These are phyloP conservation scores for Cantharis flavilabris DNA, from an alignment of 2,888 invertebrate species.

Conservation along the genomic window DNA sequence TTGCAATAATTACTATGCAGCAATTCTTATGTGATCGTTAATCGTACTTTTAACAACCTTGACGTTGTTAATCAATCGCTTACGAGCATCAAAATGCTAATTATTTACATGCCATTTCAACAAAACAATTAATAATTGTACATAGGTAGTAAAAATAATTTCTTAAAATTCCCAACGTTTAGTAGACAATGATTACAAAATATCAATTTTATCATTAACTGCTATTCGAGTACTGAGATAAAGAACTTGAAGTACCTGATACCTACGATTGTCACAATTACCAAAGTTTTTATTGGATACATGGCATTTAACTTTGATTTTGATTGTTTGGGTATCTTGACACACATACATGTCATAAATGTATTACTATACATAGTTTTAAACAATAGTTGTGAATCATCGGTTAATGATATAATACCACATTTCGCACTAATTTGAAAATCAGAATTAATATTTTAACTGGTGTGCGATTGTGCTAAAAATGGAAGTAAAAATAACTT, in stretches of 20 bases:
- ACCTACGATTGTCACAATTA: background rate
- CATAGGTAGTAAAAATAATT: background rate
- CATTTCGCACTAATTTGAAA: background rate
- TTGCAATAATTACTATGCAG: background rate
- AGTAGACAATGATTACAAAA: background rate
- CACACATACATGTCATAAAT: background rate
- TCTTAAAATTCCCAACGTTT: background rate
- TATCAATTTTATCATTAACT: background rate
- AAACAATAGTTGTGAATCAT: background rate
- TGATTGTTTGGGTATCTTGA: background rate
- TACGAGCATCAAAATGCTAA: background rate
- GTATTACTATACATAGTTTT: background rate
- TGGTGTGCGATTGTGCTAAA: background rate
- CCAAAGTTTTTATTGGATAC: background rate
- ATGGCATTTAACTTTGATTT: background rate
- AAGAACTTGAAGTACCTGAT: background rate
- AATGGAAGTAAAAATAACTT: background rate
- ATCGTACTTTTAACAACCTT: background rate
- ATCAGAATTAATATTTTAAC: background rate
- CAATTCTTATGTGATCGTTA: background rate
- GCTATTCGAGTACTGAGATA: background rate
- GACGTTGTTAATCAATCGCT: background rate
- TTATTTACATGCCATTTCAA: background rate
- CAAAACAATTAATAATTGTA: background rate
- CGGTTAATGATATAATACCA: background rate